Conservation (phyloP, 2,113 vertebrate genomes). For the Varanus salvator region DNA sequence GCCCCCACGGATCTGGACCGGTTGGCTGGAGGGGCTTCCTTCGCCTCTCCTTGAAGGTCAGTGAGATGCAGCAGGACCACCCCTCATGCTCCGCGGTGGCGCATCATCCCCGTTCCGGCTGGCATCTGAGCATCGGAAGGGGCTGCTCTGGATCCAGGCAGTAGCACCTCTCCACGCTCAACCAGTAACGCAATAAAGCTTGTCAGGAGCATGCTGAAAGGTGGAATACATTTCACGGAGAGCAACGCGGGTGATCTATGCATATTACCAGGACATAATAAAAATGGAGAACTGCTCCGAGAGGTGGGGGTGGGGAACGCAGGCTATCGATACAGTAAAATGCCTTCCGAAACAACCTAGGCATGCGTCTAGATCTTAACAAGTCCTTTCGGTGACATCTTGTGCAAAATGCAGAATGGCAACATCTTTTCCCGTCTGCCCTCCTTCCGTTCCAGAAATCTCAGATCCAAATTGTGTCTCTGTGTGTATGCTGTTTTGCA, state of each 20-base stretch:
- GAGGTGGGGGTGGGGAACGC: conserved; percentile 69
- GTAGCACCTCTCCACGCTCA: conserved; percentile 76
- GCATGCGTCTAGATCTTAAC: conserved; percentile 65
- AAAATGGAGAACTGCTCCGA: conserved; percentile 73
- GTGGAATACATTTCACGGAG: conserved; percentile 79
- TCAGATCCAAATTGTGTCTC: conserved; percentile 38
- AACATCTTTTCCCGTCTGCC: not conserved
- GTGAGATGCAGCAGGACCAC: accelerated
- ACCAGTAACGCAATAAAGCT: conserved; percentile 76
- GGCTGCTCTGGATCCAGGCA: conserved; percentile 63
- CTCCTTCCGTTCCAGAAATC: conserved; percentile 59
- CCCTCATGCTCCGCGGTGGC: conserved; percentile 17
- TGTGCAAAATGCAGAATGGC: conserved; percentile 25
- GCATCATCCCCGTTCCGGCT: conserved; percentile 27
- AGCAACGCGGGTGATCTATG: conserved; percentile 83
- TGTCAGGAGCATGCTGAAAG: conserved; percentile 78
- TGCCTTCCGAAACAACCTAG: conserved; percentile 66
- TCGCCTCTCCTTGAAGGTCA: not conserved
- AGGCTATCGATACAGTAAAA: conserved; percentile 82
- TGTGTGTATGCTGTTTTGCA: conserved; percentile 73
- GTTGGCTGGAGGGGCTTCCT: not conserved
- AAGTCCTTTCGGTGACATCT: conserved; percentile 58
- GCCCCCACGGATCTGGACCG: not conserved
- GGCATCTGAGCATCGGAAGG: conserved; percentile 66
- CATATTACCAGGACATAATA: conserved; percentile 78